These are phyloP conservation scores for Tokudaia muenninki DNA, from an alignment of 2,797 vertebrate species.

Conservation along the genomic window DNA sequence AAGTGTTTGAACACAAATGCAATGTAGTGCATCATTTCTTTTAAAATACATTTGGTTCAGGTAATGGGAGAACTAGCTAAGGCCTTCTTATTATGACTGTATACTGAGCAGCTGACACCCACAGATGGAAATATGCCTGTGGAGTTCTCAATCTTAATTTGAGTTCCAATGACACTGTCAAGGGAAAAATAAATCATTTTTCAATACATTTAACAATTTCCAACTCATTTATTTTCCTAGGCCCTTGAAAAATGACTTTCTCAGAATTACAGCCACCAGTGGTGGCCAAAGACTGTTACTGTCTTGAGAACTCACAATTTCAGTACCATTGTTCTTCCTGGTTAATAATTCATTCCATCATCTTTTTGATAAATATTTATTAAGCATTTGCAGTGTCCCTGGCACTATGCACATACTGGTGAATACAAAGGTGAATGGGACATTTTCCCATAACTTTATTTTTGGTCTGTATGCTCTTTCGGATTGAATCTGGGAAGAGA, in stretches of 20 bases:
- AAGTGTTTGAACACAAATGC: slow-evolving; percentile 40
- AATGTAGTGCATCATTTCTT: slow-evolving; percentile 35
- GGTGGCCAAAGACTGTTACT: slow-evolving; percentile 10
- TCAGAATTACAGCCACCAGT: slow-evolving; percentile 53
- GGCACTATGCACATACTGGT: not conserved
- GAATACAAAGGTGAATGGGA: slow-evolving; percentile 37
- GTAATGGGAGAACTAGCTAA: slow-evolving; percentile 61
- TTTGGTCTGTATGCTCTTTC: slow-evolving; percentile 10
- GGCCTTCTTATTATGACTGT: not conserved
- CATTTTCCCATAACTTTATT: not conserved
- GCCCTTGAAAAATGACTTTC: slow-evolving; percentile 72
- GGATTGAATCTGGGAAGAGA: slow-evolving; percentile 54
- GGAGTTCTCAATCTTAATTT: slow-evolving; percentile 79
- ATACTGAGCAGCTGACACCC: slow-evolving; percentile 55
- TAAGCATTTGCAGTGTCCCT: slow-evolving; percentile 8
- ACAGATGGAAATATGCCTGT: slow-evolving; percentile 73
- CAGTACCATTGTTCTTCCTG: slow-evolving; percentile 49
- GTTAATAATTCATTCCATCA: slow-evolving; percentile 55
- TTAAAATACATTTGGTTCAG: slow-evolving; percentile 68
- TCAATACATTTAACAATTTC: slow-evolving; percentile 81
- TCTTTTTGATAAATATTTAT: slow-evolving; percentile 49
- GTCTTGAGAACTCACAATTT: slow-evolving; percentile 64
- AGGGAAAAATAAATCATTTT: slow-evolving; percentile 81
- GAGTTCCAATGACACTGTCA: slow-evolving; percentile 69
- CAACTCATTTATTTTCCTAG: slow-evolving; percentile 76